Evolutionary conservation across 2,888 invertebrate genomes (phyloP).

Genomic region (Trachelus stipa): DNA sequence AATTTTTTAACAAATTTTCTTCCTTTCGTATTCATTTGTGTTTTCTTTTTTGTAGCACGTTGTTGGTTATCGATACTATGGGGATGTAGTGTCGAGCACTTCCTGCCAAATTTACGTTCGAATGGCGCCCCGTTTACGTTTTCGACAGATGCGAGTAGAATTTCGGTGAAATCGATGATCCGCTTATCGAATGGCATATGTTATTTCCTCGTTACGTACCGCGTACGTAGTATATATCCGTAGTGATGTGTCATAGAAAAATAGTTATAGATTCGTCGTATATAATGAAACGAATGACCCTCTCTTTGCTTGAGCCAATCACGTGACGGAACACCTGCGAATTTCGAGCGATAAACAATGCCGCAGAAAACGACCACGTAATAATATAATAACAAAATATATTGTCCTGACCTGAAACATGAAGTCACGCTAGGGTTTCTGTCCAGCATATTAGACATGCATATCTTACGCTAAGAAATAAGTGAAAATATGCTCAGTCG

Average conservation of each 20-base stretch:
- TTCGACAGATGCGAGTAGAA: constrained; percentile 38
- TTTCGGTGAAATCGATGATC: constrained; percentile 56
- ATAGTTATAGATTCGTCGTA: background rate
- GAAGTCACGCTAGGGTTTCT: constrained; percentile 59
- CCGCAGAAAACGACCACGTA: constrained; percentile 31
- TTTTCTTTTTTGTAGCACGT: background rate
- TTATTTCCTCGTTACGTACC: constrained; percentile 7
- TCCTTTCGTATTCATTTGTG: no score
- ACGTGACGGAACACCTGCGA: background rate
- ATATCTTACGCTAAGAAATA: constrained; percentile 30
- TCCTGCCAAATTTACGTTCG: background rate
- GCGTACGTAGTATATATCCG: background rate
- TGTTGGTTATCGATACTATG: background rate
- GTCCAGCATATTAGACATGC: constrained; percentile 51
- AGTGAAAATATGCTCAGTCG: background rate
- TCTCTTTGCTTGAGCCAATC: background rate
- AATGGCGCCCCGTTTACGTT: constrained; percentile 11
- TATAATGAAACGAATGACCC: background rate
- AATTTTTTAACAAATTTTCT: no score
- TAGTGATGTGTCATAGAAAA: background rate
- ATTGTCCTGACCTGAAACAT: constrained; percentile 61
- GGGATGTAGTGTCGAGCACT: background rate
- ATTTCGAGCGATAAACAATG: constrained; percentile 1
- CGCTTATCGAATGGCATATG: constrained; percentile 51
- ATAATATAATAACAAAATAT: constrained; percentile 62